Evolutionary conservation across 2,113 vertebrate species (phyloP), one percentile per base, ranked within the genome.

Genomic region (Spilogale gracilis): DNA sequence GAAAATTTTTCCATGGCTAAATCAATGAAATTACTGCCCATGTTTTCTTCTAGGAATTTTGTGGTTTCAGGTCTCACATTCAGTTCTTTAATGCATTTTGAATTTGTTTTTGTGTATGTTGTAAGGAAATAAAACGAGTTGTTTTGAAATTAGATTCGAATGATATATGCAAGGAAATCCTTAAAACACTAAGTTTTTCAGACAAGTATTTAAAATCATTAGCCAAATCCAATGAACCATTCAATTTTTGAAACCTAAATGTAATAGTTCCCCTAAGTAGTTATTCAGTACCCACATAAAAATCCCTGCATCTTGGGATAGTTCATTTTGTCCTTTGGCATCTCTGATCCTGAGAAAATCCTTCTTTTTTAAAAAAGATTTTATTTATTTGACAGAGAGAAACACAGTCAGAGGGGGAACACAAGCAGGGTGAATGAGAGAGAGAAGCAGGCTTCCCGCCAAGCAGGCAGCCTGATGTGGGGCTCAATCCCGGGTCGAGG

Each of bases 121-220:
- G 21, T 74, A 74, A 45, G 11, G 45, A 74, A 74, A 43, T 11
- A 73, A 73, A 90, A 65, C 18, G 85, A 86, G 3, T 48, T 63
- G 71, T 89, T 97, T 95, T 10, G 80, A 85, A 78, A 81, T 86
- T 93, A 74, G 65, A 93, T 95, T 86, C 56, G 38, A 60, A 73
- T 89, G 4, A 56, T 73, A 52, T 63, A 10, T 82, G 63, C 73
- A 61, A 96, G 43, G 76, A 90, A 80, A 85, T 73, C 50, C 21
- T 60, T 91, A 81, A 95, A 43, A 21, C 3, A 83, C 6, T 12
- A 73, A 38, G 2, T 74, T 94, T 21, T 95, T 94, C 38, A 87
- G 13, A 86, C 78, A 87, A 85, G 14, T 54, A 32, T 61, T 30
- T 56, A 32, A 60, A 84, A 61, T 56, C 6, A 16, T 48, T 79